phyloP scores from a whole-genome alignment of 2,113 vertebrate species.

The Lota lota region DNA sequence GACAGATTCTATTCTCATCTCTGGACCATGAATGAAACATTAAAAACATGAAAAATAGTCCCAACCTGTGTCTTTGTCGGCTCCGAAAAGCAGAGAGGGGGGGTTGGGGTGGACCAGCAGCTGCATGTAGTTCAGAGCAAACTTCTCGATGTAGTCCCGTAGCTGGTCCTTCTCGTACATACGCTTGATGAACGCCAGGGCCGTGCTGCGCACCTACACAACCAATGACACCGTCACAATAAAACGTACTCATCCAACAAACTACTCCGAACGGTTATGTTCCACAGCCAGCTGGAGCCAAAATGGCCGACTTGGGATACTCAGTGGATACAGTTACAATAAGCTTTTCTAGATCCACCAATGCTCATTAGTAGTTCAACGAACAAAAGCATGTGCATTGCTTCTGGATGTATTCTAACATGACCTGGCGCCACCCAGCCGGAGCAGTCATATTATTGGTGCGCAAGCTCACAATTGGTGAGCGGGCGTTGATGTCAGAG shows the following conservation, averaged over 20 bases:
- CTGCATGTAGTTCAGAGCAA: constrained; percentile 93
- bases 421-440: no score
- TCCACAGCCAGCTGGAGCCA: no score
- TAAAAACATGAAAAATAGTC: background rate
- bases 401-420: no score
- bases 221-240: background rate
- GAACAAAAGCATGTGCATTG: no score
- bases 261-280: background rate
- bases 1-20: no score
- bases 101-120: constrained; percentile 94
- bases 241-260: background rate
- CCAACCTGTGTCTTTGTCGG: constrained; percentile 90
- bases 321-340: background rate
- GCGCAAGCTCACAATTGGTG: no score
- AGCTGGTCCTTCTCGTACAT: constrained; percentile 94
- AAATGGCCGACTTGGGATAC: constrained; percentile 12
- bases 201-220: constrained; percentile 87
- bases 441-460: background rate
- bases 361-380: no score
- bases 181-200: constrained; percentile 87
- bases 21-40: background rate
- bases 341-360: background rate
- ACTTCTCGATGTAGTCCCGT: constrained; percentile 91
- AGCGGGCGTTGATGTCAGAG: no score
- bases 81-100: constrained; percentile 87